Evolutionary conservation across 1,140 invertebrate genomes (phyloP).

Genomic region (Bombus fervidus): DNA sequence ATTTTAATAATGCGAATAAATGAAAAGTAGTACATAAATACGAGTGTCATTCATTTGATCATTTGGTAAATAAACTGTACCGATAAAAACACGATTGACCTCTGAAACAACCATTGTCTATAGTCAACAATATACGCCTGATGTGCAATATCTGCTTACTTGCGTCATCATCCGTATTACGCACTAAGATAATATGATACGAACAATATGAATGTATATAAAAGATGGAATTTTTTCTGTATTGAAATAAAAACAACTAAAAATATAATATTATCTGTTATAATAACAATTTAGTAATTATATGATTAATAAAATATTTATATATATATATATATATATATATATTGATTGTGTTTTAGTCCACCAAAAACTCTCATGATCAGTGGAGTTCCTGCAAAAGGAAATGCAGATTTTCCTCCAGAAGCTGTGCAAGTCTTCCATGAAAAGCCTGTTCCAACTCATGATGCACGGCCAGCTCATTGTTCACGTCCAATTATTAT

Average conservation of each 20-base stretch:
- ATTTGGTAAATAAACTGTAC: not conserved
- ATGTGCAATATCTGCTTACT: conserved; percentile 6
- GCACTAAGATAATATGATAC: conserved; percentile 18
- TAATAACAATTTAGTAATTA: not conserved
- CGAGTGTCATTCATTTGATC: not conserved
- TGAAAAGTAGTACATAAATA: not conserved
- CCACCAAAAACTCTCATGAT: conserved; percentile 90
- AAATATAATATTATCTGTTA: conserved; percentile 4
- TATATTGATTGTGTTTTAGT: conserved; percentile 74
- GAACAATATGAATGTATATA: conserved; percentile 15
- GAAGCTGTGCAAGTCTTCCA: conserved; percentile 92
- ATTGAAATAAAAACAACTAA: not conserved
- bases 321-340: not conserved
- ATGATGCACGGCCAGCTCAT: conserved; percentile 84
- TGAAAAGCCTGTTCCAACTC: conserved; percentile 88
- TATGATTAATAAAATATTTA: not conserved
- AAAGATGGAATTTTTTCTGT: conserved; percentile 7
- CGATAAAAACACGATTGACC: not conserved
- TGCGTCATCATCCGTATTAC: conserved; percentile 10
- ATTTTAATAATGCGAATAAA: too few relatives aligned
- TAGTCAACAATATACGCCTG: not conserved
- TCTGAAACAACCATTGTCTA: not conserved
- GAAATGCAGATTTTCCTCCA: conserved; percentile 93
- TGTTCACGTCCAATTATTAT: conserved; percentile 85
- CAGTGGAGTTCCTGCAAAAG: conserved; percentile 90